Base-by-base conservation (phyloP, 2,113 vertebrate genomes). In the Lagopus leucura region DNA sequence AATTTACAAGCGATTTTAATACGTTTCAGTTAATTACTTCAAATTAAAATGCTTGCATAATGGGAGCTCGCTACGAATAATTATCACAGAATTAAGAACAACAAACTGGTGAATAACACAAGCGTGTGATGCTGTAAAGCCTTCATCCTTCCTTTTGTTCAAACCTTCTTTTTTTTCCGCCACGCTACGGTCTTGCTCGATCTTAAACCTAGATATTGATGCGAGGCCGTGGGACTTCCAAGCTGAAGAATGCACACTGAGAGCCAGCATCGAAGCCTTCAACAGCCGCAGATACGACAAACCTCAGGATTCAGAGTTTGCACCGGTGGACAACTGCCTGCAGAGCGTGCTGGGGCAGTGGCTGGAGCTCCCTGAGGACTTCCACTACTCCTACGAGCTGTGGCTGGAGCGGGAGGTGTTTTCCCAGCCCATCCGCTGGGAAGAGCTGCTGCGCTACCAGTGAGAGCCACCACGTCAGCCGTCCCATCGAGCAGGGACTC, bases 211-310 rank as follows among this genome's bases (percentile, higher is more conserved):
- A 99, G 99, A 99, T 74, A 99, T 99, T 0, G 99, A 99, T 19
- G 99, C 99, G 0, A 98, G 99, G 30, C 99, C 99, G 0, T 99
- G 99, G 99, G 99, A 99, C 95, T 99, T 99, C 98, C 99, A 99
- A 97, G 99, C 99, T 0, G 99, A 99, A 95, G 99, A 99, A 83
- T 99, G 99, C 71, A 99, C 98, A 15, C 97, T 99, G 79, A 97
- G 99, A 15, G 99, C 99, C 97, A 98, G 97, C 98, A 99, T 99
- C 3, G 99, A 99, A 89, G 98, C 98, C 84, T 99, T 99, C 95
- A 99, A 99, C 96, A 98, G 98, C 90, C 98, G 99, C 14, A 97
- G 99, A 13, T 99, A 99, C 6, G 99, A 99, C 92, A 97, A 95
- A 70, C 95, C 98, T 65, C 98, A 96, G 63, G 98, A 98, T 48